Conservation (phyloP, 2,113 vertebrate species). For the Acanthochromis polyacanthus region DNA sequence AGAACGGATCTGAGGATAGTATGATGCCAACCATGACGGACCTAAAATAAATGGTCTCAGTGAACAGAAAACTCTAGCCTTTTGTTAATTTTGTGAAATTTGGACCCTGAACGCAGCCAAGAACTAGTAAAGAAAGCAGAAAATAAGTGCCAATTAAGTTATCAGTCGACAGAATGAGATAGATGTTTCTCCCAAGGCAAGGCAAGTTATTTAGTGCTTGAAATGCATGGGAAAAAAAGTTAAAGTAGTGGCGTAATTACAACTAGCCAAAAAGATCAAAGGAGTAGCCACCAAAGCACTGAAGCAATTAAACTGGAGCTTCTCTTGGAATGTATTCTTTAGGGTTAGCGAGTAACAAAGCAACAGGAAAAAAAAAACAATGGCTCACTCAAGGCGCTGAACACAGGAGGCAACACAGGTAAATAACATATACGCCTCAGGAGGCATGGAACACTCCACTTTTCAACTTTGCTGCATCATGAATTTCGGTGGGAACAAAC, state of each 20-base stretch:
- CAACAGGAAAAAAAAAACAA: slow-evolving; percentile 17
- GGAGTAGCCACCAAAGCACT: slow-evolving; percentile 53
- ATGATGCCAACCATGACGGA: slow-evolving; percentile 23
- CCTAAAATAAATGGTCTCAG: slow-evolving; percentile 35
- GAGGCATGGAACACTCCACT: slow-evolving; percentile 41
- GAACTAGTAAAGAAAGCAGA: slow-evolving; percentile 21
- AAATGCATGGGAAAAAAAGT: slow-evolving; percentile 51
- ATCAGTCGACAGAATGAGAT: slow-evolving; percentile 54
- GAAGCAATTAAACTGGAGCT: slow-evolving; percentile 58
- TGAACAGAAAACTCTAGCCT: not conserved
- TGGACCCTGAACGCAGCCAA: slow-evolving; percentile 20
- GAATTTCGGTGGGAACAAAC: slow-evolving; percentile 49
- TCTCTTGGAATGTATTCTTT: slow-evolving; percentile 41
- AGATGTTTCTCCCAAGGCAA: slow-evolving; percentile 56
- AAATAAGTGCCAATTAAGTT: slow-evolving; percentile 65
- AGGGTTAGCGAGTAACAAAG: slow-evolving; percentile 35
- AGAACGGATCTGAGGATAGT: slow-evolving; percentile 26
- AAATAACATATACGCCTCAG: slow-evolving; percentile 59
- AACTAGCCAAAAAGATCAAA: slow-evolving; percentile 68
- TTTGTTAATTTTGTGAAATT: slow-evolving; percentile 16
- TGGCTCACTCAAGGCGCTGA: slow-evolving; percentile 8
- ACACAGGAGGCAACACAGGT: slow-evolving; percentile 52
- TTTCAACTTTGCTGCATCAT: slow-evolving; percentile 56
- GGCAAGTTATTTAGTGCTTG: slow-evolving; percentile 54
- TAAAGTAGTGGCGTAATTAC: slow-evolving; percentile 58